phyloP scores from a whole-genome alignment of 1,140 invertebrate genomes.

The Coptotermes formosanus region DNA sequence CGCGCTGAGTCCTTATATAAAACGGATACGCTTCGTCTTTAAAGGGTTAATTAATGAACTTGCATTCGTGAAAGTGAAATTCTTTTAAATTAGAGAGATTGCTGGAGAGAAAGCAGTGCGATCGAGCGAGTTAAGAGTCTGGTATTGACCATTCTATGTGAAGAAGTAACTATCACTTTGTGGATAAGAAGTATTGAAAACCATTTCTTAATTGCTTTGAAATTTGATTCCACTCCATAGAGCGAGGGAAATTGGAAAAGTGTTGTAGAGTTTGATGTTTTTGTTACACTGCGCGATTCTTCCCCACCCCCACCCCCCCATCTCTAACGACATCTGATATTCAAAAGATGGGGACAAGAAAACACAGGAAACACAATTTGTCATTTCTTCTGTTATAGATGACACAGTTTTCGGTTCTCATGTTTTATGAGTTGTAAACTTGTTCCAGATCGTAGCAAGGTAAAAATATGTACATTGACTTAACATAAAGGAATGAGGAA shows the following conservation, averaged over 20 bases:
- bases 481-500: neutral
- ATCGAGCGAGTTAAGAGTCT: no score
- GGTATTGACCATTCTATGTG: no score
- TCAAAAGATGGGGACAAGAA: neutral
- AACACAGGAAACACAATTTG: neutral
- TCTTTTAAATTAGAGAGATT: no score
- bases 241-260: neutral
- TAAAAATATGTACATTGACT: neutral
- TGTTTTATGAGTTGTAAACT: constrained; percentile 5
- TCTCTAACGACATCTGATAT: constrained; percentile 12
- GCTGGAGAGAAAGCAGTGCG: no score
- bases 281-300: no score
- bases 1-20: no score
- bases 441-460: neutral
- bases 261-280: neutral
- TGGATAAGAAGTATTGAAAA: neutral
- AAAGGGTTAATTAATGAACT: no score
- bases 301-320: no score
- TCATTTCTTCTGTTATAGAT: neutral
- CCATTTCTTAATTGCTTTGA: neutral
- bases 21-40: no score
- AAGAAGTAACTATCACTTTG: no score
- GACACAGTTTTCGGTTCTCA: neutral
- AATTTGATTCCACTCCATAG: neutral
- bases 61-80: no score